phyloP scores from a whole-genome alignment of 2,888 invertebrate genomes.

The Drosophila meridiana region DNA sequence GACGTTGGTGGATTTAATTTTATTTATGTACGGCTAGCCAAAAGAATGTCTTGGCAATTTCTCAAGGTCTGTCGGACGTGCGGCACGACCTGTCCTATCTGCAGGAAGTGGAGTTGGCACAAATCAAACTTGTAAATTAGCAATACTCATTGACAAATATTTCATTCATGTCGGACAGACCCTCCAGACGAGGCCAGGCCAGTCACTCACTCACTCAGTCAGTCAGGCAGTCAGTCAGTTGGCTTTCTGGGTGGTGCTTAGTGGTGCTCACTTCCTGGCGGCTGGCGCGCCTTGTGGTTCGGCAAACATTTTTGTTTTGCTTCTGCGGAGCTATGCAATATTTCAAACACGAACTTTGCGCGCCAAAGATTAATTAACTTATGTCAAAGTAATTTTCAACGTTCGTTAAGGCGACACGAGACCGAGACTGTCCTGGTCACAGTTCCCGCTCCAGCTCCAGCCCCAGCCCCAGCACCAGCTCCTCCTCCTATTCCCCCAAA shows the following conservation, averaged over 20 bases:
- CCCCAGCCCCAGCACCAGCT: neutral
- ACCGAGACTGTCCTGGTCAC: constrained; percentile 1
- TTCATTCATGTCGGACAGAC: constrained; percentile 62
- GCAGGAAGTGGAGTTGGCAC: constrained; percentile 54
- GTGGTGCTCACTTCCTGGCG: constrained; percentile 48
- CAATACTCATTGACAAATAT: constrained; percentile 82
- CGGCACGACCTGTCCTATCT: neutral
- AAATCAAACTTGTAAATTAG: constrained; percentile 83
- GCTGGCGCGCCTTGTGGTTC: constrained; percentile 38
- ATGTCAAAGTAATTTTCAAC: constrained; percentile 84
- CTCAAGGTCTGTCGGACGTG: constrained; percentile 44
- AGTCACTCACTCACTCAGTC: constrained; percentile 5
- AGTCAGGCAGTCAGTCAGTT: constrained; percentile 5
- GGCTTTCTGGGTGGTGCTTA: constrained; percentile 13
- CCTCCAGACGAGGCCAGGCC: constrained; percentile 6
- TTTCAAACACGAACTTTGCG: constrained; percentile 81
- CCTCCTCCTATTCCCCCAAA: constrained; percentile 49
- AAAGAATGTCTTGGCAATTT: constrained; percentile 72
- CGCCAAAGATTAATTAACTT: constrained; percentile 85
- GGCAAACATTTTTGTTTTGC: constrained; percentile 52
- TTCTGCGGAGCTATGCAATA: constrained; percentile 64
- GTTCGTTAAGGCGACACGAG: constrained; percentile 82
- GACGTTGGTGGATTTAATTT: constrained; percentile 54
- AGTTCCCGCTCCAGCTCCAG: neutral
- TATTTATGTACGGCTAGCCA: constrained; percentile 77